Base-by-base conservation (phyloP, 1,140 invertebrate genomes). In the Drosophila athabasca region DNA sequence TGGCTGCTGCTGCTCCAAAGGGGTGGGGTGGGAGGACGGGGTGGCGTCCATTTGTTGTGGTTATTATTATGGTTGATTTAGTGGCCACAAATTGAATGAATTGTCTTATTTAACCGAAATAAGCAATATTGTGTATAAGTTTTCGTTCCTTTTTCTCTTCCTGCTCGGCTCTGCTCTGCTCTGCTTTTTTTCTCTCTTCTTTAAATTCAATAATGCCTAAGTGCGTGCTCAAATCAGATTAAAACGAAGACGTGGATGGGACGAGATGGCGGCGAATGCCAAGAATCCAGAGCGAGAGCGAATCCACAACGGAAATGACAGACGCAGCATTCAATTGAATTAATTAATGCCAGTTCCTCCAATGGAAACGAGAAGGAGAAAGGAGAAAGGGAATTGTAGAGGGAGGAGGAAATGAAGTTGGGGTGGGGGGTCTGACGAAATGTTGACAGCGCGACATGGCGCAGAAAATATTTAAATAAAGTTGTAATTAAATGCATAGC, bases 31-130 rank as follows among this genome's bases (percentile, higher is more conserved):
- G n/a, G n/a, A n/a, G n/a, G n/a, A n/a, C n/a, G n/a, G 43, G 46
- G 46, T 41, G 29, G 31, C 49, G 67, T 70, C 79, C 84, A 81
- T 89, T 83, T 79, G 79, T 83, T 83, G 83, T 88, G 84, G 83
- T 88, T 87, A 87, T 87, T 87, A 87, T 87, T 88, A 83, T 87
- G 83, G 83, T 87, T 87, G 83, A 87, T 87, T 87, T 87, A 87
- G 83, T 88, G 83, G 83, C 83, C 83, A 87, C 83, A 87, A 87
- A 87, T 87, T 87, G 83, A 88, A 87, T 87, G 83, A 87, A 87
- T 87, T 87, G 83, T 87, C 79, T 87, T 87, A 87, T 80, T 88
- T 88, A 87, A 88, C 74, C 83, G 78, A 79, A 82, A 87, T 76
- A 87, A 82, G 74, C 84, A 78, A 87, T 87, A 87, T 67, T 57